Conservation (phyloP, 2,797 vertebrate species). For the Phataginus tricuspis region DNA sequence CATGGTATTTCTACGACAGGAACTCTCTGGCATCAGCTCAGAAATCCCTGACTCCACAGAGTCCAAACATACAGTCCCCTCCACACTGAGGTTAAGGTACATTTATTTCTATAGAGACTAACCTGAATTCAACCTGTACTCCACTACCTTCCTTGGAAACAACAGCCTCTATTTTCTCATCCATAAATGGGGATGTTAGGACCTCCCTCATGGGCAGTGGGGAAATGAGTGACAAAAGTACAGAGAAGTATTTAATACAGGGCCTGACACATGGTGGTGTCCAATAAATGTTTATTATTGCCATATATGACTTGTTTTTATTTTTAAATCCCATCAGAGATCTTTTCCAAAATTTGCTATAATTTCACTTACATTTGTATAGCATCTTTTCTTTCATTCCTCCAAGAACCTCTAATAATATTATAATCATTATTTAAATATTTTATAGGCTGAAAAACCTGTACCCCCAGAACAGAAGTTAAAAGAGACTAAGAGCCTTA, state of each 20-base stretch:
- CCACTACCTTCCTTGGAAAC: neutral
- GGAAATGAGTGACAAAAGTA: neutral
- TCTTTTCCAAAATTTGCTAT: neutral
- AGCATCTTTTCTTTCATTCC: conserved; percentile 28
- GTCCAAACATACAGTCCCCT: neutral
- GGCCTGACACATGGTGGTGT: neutral
- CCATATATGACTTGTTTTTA: neutral
- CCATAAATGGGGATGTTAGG: neutral
- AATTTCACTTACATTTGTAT: neutral
- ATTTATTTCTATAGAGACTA: conserved; percentile 41
- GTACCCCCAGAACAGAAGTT: neutral
- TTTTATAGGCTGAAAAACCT: neutral
- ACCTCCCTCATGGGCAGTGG: neutral
- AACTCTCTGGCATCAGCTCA: neutral
- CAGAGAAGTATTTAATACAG: neutral
- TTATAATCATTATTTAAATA: conserved; percentile 17
- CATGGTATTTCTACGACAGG: neutral
- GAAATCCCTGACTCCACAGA: conserved; percentile 1
- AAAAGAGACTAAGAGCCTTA: neutral
- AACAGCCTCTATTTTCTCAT: neutral
- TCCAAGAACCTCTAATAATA: conserved; percentile 22
- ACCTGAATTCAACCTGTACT: neutral
- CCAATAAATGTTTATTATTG: neutral
- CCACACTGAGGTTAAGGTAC: neutral
- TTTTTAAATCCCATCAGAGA: neutral